Evolutionary conservation across 2,113 vertebrate genomes (phyloP).

Genomic region (Stercorarius parasiticus): DNA sequence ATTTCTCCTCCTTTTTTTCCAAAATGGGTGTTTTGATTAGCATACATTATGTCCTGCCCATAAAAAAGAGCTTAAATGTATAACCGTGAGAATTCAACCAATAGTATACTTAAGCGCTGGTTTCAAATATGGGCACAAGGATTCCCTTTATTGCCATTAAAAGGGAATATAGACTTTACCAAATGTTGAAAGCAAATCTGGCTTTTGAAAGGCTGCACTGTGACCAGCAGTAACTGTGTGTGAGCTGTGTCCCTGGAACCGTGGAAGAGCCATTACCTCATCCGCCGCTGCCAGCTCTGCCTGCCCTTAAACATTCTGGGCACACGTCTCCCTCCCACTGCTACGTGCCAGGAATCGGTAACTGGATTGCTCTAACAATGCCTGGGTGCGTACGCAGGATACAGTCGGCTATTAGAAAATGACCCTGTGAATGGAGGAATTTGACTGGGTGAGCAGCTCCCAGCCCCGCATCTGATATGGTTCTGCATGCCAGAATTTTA

Average conservation of each 20-base stretch:
- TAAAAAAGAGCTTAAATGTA: neutral
- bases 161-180: neutral
- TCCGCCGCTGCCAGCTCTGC: neutral
- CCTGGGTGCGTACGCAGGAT: neutral
- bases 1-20: neutral
- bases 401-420: neutral
- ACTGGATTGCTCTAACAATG: neutral
- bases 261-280: conserved; percentile 37
- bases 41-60: neutral
- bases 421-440: neutral
- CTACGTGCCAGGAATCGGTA: neutral
- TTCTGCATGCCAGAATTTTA: neutral
- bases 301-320: neutral
- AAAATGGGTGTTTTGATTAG: neutral
- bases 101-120: accelerated
- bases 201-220: neutral
- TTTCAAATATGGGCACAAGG: neutral
- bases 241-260: neutral
- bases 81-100: neutral
- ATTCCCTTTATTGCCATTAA: neutral
- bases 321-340: neutral
- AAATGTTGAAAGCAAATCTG: neutral
- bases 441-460: neutral
- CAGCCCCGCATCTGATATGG: neutral
- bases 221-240: neutral